phyloP scores from a whole-genome alignment of 2,888 invertebrate species.

The Cataglyphis cursor region DNA sequence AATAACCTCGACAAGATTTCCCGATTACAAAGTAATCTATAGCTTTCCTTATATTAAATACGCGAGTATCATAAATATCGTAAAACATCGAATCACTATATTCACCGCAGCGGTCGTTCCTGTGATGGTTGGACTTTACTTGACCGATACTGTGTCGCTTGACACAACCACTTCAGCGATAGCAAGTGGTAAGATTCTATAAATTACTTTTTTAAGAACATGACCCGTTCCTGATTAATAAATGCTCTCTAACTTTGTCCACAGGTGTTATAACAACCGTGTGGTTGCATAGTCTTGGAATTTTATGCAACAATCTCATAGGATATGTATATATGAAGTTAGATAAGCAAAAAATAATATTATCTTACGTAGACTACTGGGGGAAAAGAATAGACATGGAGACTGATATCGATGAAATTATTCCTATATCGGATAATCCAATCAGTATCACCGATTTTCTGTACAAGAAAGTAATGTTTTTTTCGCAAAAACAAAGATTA shows the following conservation, averaged over 20 bases:
- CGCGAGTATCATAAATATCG: conserved; percentile 56
- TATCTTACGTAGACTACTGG: conserved; percentile 75
- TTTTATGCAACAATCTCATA: conserved; percentile 70
- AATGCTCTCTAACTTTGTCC: conserved; percentile 5
- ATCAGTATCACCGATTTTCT: conserved; percentile 34
- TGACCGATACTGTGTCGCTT: conserved; percentile 23
- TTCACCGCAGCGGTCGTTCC: conserved; percentile 17
- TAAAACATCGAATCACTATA: conserved; percentile 66
- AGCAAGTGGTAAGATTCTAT: conserved; percentile 62
- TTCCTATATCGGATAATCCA: conserved; percentile 49
- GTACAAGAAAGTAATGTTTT: conserved; percentile 61
- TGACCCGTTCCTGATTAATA: background rate
- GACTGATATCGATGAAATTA: conserved; percentile 58
- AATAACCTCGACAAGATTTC: conserved; percentile 65
- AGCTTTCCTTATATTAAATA: conserved; percentile 61
- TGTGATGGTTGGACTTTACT: background rate
- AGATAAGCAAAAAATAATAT: conserved; percentile 63
- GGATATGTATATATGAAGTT: conserved; percentile 75
- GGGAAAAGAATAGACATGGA: conserved; percentile 75
- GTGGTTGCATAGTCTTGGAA: conserved; percentile 57
- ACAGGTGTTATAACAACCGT: conserved; percentile 54
- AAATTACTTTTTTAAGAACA: background rate
- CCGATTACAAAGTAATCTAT: conserved; percentile 74
- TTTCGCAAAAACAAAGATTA: conserved; percentile 52
- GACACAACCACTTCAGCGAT: background rate